phyloP scores from a whole-genome alignment of 2,888 invertebrate genomes.

The Thereva nobilitata region DNA sequence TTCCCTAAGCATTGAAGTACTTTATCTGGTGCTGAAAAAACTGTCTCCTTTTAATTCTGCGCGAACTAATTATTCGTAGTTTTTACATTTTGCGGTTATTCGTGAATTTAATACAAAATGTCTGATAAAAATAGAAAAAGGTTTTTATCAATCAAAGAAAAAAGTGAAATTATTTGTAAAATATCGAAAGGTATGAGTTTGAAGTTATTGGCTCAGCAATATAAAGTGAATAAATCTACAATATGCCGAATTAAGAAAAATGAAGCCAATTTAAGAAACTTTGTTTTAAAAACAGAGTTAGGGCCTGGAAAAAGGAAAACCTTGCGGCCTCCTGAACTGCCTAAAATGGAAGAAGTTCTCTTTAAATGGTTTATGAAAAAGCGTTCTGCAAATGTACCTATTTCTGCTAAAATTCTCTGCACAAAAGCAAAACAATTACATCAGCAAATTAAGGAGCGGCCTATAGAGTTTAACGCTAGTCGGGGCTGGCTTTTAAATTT shows the following conservation, averaged over 20 bases:
- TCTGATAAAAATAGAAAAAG: too few species aligned
- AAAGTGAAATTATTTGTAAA: not conserved
- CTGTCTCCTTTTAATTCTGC: too few species aligned
- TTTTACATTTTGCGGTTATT: too few species aligned
- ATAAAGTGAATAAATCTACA: conserved; percentile 1
- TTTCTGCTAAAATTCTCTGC: conserved; percentile 2
- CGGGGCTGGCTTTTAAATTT: too few species aligned
- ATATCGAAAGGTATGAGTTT: not conserved
- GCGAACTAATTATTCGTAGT: too few species aligned
- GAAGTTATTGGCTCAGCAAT: not conserved
- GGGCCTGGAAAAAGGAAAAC: not conserved
- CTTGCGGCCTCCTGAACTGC: conserved; percentile 1
- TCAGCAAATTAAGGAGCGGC: too few species aligned
- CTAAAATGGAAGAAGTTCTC: conserved; percentile 1
- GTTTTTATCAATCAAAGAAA: not conserved
- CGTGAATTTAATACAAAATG: too few species aligned
- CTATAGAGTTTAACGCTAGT: too few species aligned
- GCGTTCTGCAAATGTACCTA: conserved; percentile 1
- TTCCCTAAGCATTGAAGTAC: not conserved
- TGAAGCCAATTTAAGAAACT: conserved; percentile 2
- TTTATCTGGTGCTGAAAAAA: conserved; percentile 3
- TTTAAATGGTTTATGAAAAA: conserved; percentile 3
- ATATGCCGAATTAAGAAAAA: conserved; percentile 2
- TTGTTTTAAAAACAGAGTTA: conserved; percentile 1
- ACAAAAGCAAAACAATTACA: not conserved